phyloP scores from a whole-genome alignment of 2,113 vertebrate species.

The Tychaedon coryphoeus region DNA sequence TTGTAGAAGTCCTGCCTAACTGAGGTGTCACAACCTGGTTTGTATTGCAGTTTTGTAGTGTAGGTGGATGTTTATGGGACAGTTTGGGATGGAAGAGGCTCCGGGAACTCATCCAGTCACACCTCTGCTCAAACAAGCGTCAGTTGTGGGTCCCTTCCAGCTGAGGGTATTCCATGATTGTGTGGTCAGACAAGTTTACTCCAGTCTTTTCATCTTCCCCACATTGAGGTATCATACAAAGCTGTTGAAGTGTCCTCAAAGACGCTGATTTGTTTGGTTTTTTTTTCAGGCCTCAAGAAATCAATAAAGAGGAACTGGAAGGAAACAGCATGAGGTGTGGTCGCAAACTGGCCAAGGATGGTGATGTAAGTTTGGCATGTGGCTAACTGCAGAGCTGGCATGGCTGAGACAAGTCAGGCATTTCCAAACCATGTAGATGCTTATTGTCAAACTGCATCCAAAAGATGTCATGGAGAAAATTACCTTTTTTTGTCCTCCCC shows the following conservation, averaged over 20 bases:
- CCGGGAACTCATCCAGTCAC: background rate
- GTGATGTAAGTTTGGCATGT: constrained; percentile 85
- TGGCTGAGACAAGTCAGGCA: background rate
- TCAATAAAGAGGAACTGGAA: constrained; percentile 93
- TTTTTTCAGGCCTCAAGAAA: constrained; percentile 87
- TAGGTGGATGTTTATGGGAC: background rate
- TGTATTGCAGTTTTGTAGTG: background rate
- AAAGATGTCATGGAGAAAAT: background rate
- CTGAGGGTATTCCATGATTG: background rate
- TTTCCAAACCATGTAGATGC: background rate
- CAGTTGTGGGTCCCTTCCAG: background rate
- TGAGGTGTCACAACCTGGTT: background rate
- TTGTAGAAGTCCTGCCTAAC: background rate
- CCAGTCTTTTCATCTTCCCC: background rate
- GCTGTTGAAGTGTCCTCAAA: background rate
- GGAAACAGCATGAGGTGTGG: constrained; percentile 94
- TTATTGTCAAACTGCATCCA: background rate
- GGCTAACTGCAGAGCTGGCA: background rate
- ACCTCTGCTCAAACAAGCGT: background rate
- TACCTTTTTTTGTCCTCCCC: background rate
- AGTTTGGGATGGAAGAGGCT: background rate
- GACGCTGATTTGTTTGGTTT: background rate
- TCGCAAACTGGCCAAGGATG: constrained; percentile 92
- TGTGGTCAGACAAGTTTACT: background rate
- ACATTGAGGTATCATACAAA: background rate